Evolutionary conservation across 2,888 invertebrate species (phyloP).

Genomic region (Cetonia aurata): DNA sequence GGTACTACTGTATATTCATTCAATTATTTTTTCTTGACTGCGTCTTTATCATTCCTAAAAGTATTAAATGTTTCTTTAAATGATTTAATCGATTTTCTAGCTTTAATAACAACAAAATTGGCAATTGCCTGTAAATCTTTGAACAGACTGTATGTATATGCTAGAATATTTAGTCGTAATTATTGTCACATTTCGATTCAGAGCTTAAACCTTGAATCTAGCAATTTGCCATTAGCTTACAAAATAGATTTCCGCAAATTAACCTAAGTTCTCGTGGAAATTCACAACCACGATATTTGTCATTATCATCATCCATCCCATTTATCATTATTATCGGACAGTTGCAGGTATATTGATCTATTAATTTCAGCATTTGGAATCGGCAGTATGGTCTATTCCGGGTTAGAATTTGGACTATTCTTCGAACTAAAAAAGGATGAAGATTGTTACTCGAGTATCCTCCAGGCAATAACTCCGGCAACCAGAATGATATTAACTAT

Average conservation of each 20-base stretch:
- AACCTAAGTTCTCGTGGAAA: constrained; percentile 13
- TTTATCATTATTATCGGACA: constrained; percentile 60
- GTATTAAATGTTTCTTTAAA: too few species aligned
- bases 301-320: neutral
- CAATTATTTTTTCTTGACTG: too few species aligned
- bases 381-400: constrained; percentile 97
- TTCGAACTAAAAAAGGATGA: constrained; percentile 89
- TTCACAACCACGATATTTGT: constrained; percentile 18
- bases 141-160: too few species aligned
- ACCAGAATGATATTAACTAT: constrained; percentile 87
- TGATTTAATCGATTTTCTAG: too few species aligned
- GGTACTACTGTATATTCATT: too few species aligned
- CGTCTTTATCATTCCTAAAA: too few species aligned
- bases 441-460: constrained; percentile 74
- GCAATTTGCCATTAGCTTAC: neutral
- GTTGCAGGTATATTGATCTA: constrained; percentile 61
- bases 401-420: constrained; percentile 93
- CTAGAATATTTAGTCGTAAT: too few species aligned
- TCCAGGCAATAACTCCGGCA: constrained; percentile 84
- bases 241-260: constrained; percentile 19
- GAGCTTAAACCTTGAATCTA: neutral
- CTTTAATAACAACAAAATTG: too few species aligned
- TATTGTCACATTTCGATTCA: constrained; percentile 14
- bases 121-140: too few species aligned
- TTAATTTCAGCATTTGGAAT: constrained; percentile 94